These are phyloP conservation scores for Malurus leucopterus DNA, from an alignment of 2,797 vertebrate genomes.

Conservation along the genomic window DNA sequence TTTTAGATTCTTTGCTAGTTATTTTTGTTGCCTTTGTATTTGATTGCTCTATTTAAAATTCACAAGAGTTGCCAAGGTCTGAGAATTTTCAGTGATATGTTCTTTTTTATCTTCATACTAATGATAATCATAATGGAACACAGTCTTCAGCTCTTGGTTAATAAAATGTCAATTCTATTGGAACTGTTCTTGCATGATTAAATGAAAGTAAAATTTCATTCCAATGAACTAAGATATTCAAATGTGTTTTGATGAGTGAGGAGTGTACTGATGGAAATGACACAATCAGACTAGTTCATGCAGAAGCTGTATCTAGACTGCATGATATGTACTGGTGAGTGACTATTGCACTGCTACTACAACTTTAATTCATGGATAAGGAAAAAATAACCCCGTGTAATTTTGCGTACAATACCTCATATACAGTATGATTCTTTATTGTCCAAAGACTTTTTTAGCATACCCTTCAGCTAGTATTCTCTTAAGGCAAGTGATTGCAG, in stretches of 20 bases:
- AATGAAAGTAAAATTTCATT: neutral
- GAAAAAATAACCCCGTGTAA: neutral
- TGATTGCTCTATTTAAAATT: constrained; percentile 33
- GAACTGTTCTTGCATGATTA: neutral
- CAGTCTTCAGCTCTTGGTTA: neutral
- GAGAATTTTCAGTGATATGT: neutral
- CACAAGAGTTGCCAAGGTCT: neutral
- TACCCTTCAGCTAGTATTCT: neutral
- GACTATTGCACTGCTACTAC: neutral
- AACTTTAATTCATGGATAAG: neutral
- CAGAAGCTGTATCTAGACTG: neutral
- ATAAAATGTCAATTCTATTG: neutral
- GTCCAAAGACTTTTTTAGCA: neutral
- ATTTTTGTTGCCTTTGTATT: constrained; percentile 43
- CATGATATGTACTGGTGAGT: neutral
- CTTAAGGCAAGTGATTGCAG: neutral
- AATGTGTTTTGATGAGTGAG: neutral
- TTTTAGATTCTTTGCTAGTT: constrained; percentile 23
- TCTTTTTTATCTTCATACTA: neutral
- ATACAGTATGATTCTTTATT: neutral
- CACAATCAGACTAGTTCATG: neutral
- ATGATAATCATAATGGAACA: neutral
- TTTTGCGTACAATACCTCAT: neutral
- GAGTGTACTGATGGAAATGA: neutral
- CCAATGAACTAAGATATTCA: neutral